Conservation (phyloP, 2,113 vertebrate genomes). For the Ophiodon elongatus region DNA sequence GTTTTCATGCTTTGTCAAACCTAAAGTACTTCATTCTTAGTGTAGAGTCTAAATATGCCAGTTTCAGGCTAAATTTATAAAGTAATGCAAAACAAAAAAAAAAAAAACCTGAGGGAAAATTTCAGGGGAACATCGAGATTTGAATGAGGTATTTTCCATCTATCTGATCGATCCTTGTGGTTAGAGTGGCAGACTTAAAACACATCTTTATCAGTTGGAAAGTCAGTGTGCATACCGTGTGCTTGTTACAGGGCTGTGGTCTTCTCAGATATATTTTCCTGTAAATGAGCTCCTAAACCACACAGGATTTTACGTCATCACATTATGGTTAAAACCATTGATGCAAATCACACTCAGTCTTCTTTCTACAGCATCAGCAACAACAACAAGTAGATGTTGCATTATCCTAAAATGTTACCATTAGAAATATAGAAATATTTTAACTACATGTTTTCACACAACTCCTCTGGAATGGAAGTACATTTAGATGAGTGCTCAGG, state of each 20-base stretch:
- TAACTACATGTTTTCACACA: not conserved
- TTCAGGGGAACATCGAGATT: not conserved
- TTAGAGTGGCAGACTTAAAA: not conserved
- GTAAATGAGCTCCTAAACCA: constrained; percentile 1
- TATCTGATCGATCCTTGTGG: not conserved
- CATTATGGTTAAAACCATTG: constrained; percentile 10
- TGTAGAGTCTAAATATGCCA: not conserved
- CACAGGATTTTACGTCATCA: not conserved
- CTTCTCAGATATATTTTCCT: not conserved
- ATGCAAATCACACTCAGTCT: not conserved
- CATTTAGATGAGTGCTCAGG: not conserved
- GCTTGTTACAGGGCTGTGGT: not conserved
- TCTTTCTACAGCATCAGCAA: not conserved
- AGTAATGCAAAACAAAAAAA: no score
- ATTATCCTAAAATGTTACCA: not conserved
- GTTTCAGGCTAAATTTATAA: not conserved
- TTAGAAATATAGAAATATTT: not conserved
- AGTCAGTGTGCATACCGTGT: not conserved
- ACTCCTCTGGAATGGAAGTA: not conserved
- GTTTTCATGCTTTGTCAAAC: not conserved
- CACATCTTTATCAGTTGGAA: not conserved
- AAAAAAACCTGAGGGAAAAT: not conserved
- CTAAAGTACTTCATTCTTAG: not conserved
- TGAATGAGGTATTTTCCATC: not conserved
- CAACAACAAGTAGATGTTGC: not conserved